Conservation (phyloP, 2,888 invertebrate genomes). For the Pseudococcus jackbeardsleyi region DNA sequence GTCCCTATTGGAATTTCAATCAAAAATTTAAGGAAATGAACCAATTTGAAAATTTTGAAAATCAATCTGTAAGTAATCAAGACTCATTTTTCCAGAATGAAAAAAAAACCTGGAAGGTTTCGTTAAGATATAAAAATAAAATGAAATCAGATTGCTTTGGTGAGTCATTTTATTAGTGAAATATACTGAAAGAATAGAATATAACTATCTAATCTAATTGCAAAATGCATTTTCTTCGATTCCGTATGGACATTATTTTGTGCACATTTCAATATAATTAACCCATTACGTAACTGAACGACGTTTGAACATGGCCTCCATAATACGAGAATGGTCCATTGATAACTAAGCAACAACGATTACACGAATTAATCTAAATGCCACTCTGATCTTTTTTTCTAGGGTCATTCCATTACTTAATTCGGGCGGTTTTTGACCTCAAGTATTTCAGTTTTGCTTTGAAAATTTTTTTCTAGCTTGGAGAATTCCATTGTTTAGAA, state of each 20-base stretch:
- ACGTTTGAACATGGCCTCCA: not conserved
- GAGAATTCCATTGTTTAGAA: no score
- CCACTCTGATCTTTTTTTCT: not conserved
- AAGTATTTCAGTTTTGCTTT: no score
- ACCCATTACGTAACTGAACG: not conserved
- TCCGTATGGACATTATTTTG: not conserved
- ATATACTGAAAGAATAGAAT: not conserved
- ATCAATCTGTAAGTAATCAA: not conserved
- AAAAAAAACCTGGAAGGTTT: not conserved
- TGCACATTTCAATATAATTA: not conserved
- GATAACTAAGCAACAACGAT: slow-evolving; percentile 8
- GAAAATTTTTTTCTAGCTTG: no score
- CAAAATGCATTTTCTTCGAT: not conserved
- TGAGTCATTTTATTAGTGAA: slow-evolving; percentile 3
- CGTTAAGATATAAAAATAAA: not conserved
- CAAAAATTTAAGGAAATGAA: not conserved
- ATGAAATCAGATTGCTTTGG: not conserved
- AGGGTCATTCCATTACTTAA: not conserved
- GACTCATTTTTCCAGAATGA: not conserved
- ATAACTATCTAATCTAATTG: not conserved
- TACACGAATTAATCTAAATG: not conserved
- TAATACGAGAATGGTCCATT: not conserved
- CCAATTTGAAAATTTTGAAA: not conserved
- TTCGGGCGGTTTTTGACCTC: no score
- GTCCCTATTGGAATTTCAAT: no score